phyloP scores from a whole-genome alignment of 2,113 vertebrate species.

The Psittacus erithacus region DNA sequence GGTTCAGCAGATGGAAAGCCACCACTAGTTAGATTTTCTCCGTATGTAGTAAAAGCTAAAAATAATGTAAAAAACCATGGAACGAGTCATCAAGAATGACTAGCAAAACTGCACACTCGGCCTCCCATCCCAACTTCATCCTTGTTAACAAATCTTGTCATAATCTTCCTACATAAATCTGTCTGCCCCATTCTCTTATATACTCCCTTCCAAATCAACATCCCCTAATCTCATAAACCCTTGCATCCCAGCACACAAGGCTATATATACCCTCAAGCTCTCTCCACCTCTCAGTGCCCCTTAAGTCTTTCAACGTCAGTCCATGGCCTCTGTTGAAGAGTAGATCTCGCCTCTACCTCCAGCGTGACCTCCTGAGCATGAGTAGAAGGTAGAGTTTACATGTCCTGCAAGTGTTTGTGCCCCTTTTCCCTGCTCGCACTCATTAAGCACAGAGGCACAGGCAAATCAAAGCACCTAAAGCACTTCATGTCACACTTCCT shows the following conservation, averaged over 20 bases:
- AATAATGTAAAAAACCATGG: not conserved
- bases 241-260: not conserved
- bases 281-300: not conserved
- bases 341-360: not conserved
- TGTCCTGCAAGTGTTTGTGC: not conserved
- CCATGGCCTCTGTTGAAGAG: not conserved
- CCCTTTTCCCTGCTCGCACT: not conserved
- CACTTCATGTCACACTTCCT: not conserved
- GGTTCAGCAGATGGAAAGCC: not conserved
- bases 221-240: not conserved
- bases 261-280: not conserved
- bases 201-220: not conserved
- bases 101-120: not conserved
- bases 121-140: not conserved
- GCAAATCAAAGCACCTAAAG: not conserved
- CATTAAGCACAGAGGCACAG: not conserved
- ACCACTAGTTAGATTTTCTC: not conserved
- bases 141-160: not conserved
- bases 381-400: not conserved
- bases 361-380: not conserved
- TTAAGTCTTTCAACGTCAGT: not conserved
- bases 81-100: not conserved
- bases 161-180: not conserved
- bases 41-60: not conserved
- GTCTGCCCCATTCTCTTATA: not conserved